phyloP scores from a whole-genome alignment of 1,140 invertebrate species.

The Achatina immaculata region DNA sequence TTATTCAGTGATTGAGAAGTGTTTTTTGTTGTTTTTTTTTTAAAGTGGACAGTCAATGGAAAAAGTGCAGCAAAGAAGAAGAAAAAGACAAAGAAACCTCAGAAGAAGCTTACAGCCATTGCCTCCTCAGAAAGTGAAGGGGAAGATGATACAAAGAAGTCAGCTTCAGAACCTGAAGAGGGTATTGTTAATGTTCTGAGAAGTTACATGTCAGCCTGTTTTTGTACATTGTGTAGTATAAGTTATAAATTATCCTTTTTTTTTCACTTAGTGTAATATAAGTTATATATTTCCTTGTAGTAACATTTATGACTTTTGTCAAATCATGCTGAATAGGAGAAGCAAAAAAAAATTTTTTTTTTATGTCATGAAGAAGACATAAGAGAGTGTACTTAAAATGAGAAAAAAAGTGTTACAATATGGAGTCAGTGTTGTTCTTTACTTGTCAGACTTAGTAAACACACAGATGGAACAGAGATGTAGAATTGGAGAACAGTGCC shows the following conservation, averaged over 20 bases:
- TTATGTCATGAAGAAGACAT: too few relatives aligned
- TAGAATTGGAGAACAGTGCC: too few relatives aligned
- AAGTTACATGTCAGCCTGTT: too few relatives aligned
- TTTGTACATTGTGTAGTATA: background rate
- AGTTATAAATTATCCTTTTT: background rate
- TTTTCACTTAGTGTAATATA: background rate
- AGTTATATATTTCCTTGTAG: background rate
- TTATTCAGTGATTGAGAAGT: too few relatives aligned
- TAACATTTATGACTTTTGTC: background rate
- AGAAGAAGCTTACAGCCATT: constrained; percentile 72
- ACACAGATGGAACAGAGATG: too few relatives aligned
- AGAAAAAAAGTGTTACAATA: too few relatives aligned
- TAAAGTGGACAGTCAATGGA: constrained; percentile 76
- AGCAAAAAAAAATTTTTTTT: too few relatives aligned
- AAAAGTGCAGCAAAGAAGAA: constrained; percentile 78
- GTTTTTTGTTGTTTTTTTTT: background rate
- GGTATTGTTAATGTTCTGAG: constrained; percentile 53
- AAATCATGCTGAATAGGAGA: too few relatives aligned
- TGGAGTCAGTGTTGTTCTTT: too few relatives aligned
- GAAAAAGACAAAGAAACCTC: constrained; percentile 67
- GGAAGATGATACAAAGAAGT: constrained; percentile 66
- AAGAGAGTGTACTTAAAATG: too few relatives aligned
- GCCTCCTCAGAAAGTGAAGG: constrained; percentile 75
- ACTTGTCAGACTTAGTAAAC: too few relatives aligned
- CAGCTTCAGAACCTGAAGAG: constrained; percentile 78